phyloP scores from a whole-genome alignment of 2,888 invertebrate genomes.

The Agrotis ipsilon region DNA sequence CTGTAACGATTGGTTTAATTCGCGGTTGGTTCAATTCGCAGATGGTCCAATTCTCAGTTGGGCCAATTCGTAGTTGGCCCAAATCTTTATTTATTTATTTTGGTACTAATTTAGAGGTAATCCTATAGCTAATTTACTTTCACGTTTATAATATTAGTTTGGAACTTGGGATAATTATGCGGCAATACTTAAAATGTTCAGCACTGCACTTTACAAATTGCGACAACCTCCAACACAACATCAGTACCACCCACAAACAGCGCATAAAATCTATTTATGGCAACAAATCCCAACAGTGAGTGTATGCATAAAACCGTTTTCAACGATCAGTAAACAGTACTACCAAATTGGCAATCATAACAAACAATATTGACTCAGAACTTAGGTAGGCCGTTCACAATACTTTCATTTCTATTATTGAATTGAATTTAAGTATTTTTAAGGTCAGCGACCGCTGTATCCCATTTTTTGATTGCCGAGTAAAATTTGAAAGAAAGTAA shows the following conservation, averaged over 20 bases:
- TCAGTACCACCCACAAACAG: neutral
- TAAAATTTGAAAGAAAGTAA: too few relatives aligned
- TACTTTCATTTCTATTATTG: conserved; percentile 7
- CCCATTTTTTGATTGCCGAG: neutral
- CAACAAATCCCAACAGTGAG: conserved; percentile 13
- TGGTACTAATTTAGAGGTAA: too few relatives aligned
- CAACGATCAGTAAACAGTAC: conserved; percentile 31
- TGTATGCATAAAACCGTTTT: conserved; percentile 7
- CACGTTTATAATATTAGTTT: too few relatives aligned
- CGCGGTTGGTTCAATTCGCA: too few relatives aligned
- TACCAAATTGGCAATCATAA: conserved; percentile 45
- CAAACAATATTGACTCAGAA: conserved; percentile 33
- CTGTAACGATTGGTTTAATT: too few relatives aligned
- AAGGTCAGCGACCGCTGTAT: too few relatives aligned
- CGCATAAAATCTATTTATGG: conserved; percentile 24
- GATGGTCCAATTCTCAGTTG: too few relatives aligned
- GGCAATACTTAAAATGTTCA: neutral
- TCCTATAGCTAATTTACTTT: too few relatives aligned
- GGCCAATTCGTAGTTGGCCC: too few relatives aligned
- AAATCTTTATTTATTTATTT: too few relatives aligned
- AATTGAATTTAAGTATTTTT: neutral
- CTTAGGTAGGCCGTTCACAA: conserved; percentile 11
- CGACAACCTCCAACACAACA: neutral
- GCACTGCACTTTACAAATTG: neutral
- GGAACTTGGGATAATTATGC: neutral